Base-by-base conservation (phyloP, 2,888 invertebrate species). In the Aelia acuminata region DNA sequence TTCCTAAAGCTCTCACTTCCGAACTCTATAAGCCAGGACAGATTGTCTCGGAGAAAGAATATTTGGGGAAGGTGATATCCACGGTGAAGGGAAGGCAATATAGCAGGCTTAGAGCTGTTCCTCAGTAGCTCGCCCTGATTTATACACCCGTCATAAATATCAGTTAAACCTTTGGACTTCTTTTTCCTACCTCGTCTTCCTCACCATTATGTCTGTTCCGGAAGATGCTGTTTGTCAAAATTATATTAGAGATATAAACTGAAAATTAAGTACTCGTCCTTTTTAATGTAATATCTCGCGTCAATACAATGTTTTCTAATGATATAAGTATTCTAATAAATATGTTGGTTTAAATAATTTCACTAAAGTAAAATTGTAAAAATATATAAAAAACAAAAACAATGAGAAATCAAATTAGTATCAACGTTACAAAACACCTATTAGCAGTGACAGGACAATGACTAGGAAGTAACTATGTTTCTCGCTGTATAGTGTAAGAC, bases 71-170 rank as follows among this genome's bases (percentile, higher is more conserved):
- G 63, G 4, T 31, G 80, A 80, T 80, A 80, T 3, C 1, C 22
- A 7, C 43, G 11, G 11, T n/a, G 80, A 80, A 80, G 80, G 43
- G 31, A 35, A 57, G n/a, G 43, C 43, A 47, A 80, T 80, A 80
- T 43, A 43, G 80, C 43, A 80, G n/a, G 80, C 80, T 80, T 80
- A 80, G 39, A 75, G 57, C 22, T 7, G 75, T 18, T 15, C 35
- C 10, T 35, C 18, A 35, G 31, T 35, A 39, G 39, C 39, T 75
- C 22, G 7, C n/a, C 5, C 43, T 43, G 80, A 80, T 80, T 80
- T 80, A 80, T 80, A 43, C n/a, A 43, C n/a, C 80, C 43, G 2
- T 80, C 80, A 80, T 80, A 80, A 80, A 39, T 80, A 80, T 80
- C 80, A 47, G 43, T 80, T 80, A n/a, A 80, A 43, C n/a, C 80